phyloP scores from a whole-genome alignment of 2,888 invertebrate genomes.

The Celastrina argiolus region DNA sequence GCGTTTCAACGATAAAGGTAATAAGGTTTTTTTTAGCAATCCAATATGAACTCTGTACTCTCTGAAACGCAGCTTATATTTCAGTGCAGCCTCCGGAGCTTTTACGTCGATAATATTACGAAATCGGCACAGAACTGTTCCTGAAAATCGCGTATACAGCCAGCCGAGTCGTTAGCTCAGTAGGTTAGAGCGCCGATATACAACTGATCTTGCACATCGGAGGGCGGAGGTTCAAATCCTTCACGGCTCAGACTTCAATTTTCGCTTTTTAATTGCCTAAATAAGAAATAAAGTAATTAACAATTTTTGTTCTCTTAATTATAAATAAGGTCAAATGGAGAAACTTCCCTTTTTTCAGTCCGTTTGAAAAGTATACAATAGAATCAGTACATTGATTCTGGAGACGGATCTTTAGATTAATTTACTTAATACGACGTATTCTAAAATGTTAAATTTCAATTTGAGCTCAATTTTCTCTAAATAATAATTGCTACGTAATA shows the following conservation, averaged over 20 bases:
- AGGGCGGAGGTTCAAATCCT: constrained; percentile 45
- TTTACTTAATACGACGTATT: too few species aligned
- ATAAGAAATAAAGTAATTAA: too few species aligned
- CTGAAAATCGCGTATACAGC: not conserved
- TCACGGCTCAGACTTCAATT: constrained; percentile 38
- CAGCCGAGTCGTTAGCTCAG: constrained; percentile 42
- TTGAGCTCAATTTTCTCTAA: too few species aligned
- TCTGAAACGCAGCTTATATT: not conserved
- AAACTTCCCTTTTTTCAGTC: too few species aligned
- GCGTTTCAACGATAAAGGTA: too few species aligned
- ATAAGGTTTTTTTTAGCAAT: not conserved
- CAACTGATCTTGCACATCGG: constrained; percentile 37
- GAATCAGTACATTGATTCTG: too few species aligned
- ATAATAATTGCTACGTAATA: too few species aligned
- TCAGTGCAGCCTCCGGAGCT: not conserved
- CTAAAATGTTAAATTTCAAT: too few species aligned
- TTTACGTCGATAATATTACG: not conserved
- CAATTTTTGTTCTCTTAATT: too few species aligned
- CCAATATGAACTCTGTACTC: not conserved
- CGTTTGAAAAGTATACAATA: too few species aligned
- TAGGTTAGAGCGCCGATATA: constrained; percentile 44
- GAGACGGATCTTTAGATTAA: too few species aligned
- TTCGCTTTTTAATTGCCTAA: not conserved
- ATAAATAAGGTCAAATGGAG: too few species aligned
- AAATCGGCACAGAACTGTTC: not conserved